Evolutionary conservation across 2,888 invertebrate species (phyloP), one percentile per base, ranked within the genome.

Genomic region (Trachelus tabidus): DNA sequence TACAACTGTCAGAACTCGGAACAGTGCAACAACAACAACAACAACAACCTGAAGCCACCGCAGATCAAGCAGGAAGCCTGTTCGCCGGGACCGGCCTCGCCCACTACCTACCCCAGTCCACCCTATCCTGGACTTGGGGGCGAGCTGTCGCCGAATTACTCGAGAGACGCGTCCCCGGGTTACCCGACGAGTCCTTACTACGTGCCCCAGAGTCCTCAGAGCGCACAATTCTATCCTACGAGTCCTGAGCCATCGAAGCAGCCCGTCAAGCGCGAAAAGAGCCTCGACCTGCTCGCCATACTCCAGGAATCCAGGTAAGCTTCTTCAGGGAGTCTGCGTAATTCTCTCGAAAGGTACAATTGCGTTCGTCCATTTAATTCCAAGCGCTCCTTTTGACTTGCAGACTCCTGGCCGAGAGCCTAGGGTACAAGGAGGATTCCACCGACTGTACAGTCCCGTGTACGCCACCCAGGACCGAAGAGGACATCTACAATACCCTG

Each of bases 1-100:
- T 91, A 90, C 83, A 84, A 87, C 73, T 83, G 84, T 37, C 79
- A 86, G 11, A 89, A 84, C 78, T 79, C 88, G 90, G 56, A 23
- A 56, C 23, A 23, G 56, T 56, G 56, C 23, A 56, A 56, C 56
- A 56, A 56, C 23, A 56, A 56, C 56, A 56, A 40, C 40, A 40
- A 40, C 40, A 40, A 56, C 56, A 85, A 93, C 71, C 83, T 90
- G 34, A 91, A 91, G 79, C 92, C 92, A 77, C 77, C 79, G 56
- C 89, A 90, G 77, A 94, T 94, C 76, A 94, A 94, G 89, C 91
- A 93, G 79, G 94, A 94, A 87, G 90, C 93, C 1, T 93, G 85
- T 37, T 91, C 91, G 30, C 90, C 91, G 1, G 86, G 91, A 56
- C 88, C 91, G 0, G 85, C 82, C 73, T 90, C 91, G 34, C 91